Conservation (phyloP, 2,888 invertebrate species). For the Yponomeuta cagnagella region DNA sequence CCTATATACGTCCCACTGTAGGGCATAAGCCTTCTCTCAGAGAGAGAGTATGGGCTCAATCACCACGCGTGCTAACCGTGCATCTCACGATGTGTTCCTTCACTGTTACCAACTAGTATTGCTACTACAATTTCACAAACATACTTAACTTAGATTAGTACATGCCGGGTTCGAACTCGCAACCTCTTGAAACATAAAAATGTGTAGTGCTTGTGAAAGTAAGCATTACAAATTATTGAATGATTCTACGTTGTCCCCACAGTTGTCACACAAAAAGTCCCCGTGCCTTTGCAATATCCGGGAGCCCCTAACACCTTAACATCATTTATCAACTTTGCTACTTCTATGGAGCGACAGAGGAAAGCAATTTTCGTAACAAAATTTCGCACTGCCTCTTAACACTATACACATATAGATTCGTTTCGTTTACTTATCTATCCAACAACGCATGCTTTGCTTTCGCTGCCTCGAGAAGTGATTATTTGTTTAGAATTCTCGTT, state of each 20-base stretch:
- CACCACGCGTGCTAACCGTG: too few species aligned
- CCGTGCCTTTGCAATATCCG: not conserved
- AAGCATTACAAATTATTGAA: too few species aligned
- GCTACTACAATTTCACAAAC: too few species aligned
- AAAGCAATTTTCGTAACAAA: slow-evolving; percentile 2
- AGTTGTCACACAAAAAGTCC: not conserved
- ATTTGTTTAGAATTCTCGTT: not conserved
- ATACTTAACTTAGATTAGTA: too few species aligned
- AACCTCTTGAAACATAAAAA: too few species aligned
- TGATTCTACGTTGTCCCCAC: not conserved
- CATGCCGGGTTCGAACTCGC: too few species aligned
- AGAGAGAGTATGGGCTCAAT: too few species aligned
- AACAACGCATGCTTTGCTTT: not conserved
- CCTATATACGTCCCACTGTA: too few species aligned
- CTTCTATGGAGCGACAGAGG: not conserved
- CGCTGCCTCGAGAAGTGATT: not conserved
- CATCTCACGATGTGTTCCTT: too few species aligned
- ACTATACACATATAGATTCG: not conserved
- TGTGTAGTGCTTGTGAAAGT: too few species aligned
- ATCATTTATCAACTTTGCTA: not conserved
- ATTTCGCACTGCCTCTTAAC: not conserved
- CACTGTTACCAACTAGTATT: too few species aligned
- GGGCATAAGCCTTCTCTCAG: too few species aligned
- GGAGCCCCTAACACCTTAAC: not conserved
- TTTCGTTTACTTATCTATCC: not conserved